These are phyloP conservation scores for Lithophane ornitopus DNA, from an alignment of 2,888 invertebrate species.

Conservation along the genomic window DNA sequence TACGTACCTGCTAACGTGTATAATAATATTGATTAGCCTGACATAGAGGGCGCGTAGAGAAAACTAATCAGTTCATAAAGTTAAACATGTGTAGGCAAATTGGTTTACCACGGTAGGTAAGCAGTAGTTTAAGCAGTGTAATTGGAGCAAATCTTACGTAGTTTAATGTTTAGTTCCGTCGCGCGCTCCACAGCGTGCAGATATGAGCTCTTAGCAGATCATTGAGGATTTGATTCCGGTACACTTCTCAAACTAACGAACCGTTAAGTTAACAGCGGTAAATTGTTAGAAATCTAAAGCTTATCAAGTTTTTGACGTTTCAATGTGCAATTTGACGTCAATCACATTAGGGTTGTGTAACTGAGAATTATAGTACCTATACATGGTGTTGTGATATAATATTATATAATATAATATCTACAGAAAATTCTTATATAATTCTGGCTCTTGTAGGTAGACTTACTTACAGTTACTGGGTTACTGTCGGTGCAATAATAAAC, in stretches of 20 bases:
- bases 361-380: conserved; percentile 22
- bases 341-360: conserved; percentile 77
- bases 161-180: conserved; percentile 68
- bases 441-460: neutral
- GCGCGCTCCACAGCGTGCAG: conserved; percentile 62
- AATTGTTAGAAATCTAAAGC: conserved; percentile 85
- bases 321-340: conserved; percentile 78
- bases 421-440: conserved; percentile 3
- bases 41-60: conserved; percentile 35
- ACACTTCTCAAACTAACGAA: conserved; percentile 88
- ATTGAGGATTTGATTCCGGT: conserved; percentile 86
- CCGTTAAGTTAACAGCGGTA: conserved; percentile 79
- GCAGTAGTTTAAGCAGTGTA: conserved; percentile 56
- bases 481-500: neutral
- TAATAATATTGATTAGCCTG: conserved; percentile 30
- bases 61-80: conserved; percentile 43
- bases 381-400: conserved; percentile 8
- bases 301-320: conserved; percentile 84
- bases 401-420: neutral
- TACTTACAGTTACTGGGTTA: neutral
- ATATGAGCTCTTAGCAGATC: conserved; percentile 75
- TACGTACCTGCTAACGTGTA: conserved; percentile 72
- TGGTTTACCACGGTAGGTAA: conserved; percentile 54
- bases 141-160: conserved; percentile 71
- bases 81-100: conserved; percentile 49